Base-by-base conservation (phyloP, 2,888 invertebrate species). In the Harpagoxenus sublaevis region DNA sequence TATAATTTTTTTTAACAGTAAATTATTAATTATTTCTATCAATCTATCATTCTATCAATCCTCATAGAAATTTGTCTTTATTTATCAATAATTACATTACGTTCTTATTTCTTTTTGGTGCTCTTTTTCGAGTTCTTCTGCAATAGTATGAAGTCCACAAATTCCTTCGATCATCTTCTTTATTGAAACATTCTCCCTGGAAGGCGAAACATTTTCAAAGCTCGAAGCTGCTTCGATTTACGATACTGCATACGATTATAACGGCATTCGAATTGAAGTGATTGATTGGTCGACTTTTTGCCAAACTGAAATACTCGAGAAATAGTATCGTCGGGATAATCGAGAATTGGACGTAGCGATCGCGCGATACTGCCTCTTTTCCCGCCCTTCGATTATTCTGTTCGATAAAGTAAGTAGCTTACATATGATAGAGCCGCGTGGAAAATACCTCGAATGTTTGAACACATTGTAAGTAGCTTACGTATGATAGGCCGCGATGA, bases 361-460 rank as follows among this genome's bases (percentile, higher is more conserved):
- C 73, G 60, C 57, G 39, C 42, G 42, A 73, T 45, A 57, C 18
- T 31, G 35, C 48, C 48, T 62, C 45, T 74, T 35, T 73, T 18
- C n/a, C 70, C 31, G 53, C 31, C 28, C 68, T 66, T 55, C 78
- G 57, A 78, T 78, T 78, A 70, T 78, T 68, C 55, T 28, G 78
- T 55, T 68, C 70, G 68, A 78, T 68, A 57, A 78, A 70, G 15
- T 78, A 78, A 78, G 70, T 78, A 78, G 66, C 77, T 78, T 78
- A 78, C 55, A 78, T 42, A 66, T 42, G 31, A 55, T 57, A 70
- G 68, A 35, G 57, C 55, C 42, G 62, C 74, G 68, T 78, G 68
- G 45, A 78, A 78, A 68, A 78, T 78, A 78, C 78, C 70, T 66
- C 66, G 66, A 77, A 66, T 77, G 77, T 77, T 77, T 77, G 66